Evolutionary conservation across 2,797 vertebrate genomes (phyloP).

Genomic region (Austrolebias charrua): DNA sequence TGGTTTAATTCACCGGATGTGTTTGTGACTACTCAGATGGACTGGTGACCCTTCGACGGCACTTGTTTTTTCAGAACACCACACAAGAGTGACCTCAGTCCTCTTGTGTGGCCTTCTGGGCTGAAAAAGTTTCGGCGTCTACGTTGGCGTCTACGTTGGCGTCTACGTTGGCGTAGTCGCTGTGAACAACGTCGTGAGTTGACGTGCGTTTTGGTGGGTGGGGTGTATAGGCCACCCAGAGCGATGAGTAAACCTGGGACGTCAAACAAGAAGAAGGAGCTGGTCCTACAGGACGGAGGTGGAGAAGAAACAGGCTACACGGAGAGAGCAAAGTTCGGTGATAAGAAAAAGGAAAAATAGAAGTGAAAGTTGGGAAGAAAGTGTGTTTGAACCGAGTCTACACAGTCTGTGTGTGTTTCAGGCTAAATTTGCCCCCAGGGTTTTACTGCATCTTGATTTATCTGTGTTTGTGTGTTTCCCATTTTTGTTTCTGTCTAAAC

Average conservation of each 20-base stretch:
- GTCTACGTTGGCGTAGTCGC: no score
- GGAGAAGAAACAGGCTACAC: slow-evolving; percentile 3
- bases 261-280: slow-evolving; percentile 52
- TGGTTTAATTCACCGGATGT: no score
- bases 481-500: slow-evolving; percentile 1
- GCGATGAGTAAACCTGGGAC: slow-evolving; percentile 54
- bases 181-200: slow-evolving; percentile 15
- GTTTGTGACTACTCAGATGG: no score
- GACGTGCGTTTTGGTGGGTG: neutral
- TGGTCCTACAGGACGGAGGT: slow-evolving; percentile 38
- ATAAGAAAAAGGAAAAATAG: no score
- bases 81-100: no score
- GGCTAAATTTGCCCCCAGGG: slow-evolving; percentile 16
- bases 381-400: neutral
- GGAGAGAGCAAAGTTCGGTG: neutral
- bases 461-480: slow-evolving; percentile 6
- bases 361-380: no score
- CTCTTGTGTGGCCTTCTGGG: no score
- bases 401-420: slow-evolving; percentile 11
- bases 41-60: no score
- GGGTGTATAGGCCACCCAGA: slow-evolving; percentile 60
- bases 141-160: no score
- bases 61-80: no score
- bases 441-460: slow-evolving; percentile 3
- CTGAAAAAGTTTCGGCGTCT: no score